phyloP scores from a whole-genome alignment of 2,888 invertebrate species.

The Hecatera dysodea region DNA sequence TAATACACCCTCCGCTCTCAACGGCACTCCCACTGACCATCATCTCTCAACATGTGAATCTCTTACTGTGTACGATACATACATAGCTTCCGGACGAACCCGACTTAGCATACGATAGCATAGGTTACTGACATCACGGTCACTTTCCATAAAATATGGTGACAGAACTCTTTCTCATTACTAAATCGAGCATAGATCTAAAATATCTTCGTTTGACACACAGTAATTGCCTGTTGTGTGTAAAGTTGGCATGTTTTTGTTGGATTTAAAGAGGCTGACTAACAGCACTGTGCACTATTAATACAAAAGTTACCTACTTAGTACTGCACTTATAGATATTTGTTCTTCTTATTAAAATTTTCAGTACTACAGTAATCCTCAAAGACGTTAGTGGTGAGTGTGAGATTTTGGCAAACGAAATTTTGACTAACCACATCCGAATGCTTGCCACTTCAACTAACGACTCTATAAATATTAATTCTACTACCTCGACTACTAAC shows the following conservation, averaged over 20 bases:
- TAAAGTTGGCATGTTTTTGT: constrained; percentile 86
- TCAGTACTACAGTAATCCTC: constrained; percentile 89
- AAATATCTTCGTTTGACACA: constrained; percentile 89
- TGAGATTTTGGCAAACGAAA: constrained; percentile 85
- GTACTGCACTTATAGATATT: constrained; percentile 86
- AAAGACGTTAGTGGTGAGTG: constrained; percentile 90
- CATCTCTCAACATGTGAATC: constrained; percentile 78
- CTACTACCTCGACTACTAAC: constrained; percentile 52
- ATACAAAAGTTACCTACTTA: constrained; percentile 78
- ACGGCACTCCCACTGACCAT: constrained; percentile 80
- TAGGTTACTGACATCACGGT: constrained; percentile 73
- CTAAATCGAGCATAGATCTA: constrained; percentile 73
- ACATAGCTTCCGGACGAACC: constrained; percentile 75
- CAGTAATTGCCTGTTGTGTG: constrained; percentile 83
- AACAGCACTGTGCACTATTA: constrained; percentile 89
- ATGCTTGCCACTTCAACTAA: constrained; percentile 66
- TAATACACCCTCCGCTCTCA: constrained; percentile 78
- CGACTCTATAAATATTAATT: constrained; percentile 33
- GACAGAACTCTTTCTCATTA: constrained; percentile 74
- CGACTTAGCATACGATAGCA: constrained; percentile 61
- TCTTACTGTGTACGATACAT: constrained; percentile 84
- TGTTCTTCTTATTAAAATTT: constrained; percentile 86
- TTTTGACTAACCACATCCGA: constrained; percentile 82
- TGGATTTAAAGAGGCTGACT: constrained; percentile 82
- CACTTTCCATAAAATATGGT: constrained; percentile 77